A percentile compares a stretch with the other conserved stretches of the same genome.
These are phyloP conservation scores for Raja brachyura DNA, from an alignment of 2,113 vertebrate species.

Conservation along the genomic window DNA sequence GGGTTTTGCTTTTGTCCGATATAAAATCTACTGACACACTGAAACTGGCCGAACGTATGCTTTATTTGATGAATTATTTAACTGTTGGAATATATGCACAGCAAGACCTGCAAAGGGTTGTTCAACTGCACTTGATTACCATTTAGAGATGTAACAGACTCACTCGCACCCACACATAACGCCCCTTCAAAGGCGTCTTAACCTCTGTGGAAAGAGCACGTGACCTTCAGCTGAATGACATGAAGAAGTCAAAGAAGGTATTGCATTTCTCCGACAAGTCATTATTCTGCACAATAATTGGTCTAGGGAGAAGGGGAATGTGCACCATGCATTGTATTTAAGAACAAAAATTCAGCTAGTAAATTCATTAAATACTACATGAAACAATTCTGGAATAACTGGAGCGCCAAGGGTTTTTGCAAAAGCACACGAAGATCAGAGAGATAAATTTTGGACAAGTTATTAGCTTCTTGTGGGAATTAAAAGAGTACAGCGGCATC, in stretches of 20 bases:
- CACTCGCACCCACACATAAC: not conserved
- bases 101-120: not conserved
- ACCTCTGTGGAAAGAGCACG: not conserved
- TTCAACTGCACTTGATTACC: not conserved
- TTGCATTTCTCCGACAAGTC: constrained; percentile 26
- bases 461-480: not conserved
- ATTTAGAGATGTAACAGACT: not conserved
- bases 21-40: not conserved
- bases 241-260: not conserved
- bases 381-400: not conserved
- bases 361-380: not conserved
- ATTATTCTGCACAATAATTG: not conserved
- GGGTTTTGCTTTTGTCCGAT: not conserved
- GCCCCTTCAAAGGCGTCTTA: not conserved
- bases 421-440: not conserved
- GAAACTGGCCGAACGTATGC: not conserved
- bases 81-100: not conserved
- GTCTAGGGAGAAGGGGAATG: not conserved
- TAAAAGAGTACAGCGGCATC: not conserved
- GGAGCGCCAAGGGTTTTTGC: not conserved
- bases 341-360: not conserved
- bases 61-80: not conserved
- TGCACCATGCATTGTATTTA: not conserved
- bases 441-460: not conserved
- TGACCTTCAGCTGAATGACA: constrained; percentile 17